phyloP scores from a whole-genome alignment of 35 echinoderm and acorn worm species.

The Heliocidaris tuberculata region DNA sequence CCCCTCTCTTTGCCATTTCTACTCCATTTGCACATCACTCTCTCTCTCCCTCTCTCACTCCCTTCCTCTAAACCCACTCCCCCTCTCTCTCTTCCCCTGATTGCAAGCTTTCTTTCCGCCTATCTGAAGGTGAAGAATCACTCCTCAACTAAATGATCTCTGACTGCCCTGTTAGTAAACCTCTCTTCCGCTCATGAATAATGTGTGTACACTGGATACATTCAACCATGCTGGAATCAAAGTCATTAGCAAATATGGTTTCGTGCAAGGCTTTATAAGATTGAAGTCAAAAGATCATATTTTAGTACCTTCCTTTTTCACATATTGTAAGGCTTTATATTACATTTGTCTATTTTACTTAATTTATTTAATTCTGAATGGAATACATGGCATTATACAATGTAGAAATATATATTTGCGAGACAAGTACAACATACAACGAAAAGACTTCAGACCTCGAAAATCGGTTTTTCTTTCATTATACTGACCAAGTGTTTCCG shows the following conservation, averaged over 20 bases:
- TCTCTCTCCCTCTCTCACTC: background rate
- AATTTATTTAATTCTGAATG: too few relatives aligned
- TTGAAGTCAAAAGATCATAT: too few relatives aligned
- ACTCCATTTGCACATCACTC: background rate
- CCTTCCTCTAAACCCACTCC: background rate
- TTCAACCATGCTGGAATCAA: background rate
- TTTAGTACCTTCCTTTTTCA: too few relatives aligned
- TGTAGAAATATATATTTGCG: too few relatives aligned
- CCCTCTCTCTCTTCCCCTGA: background rate
- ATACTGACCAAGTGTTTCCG: too few relatives aligned
- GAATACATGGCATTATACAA: too few relatives aligned
- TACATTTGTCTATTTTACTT: too few relatives aligned
- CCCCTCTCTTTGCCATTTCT: background rate
- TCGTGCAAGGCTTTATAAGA: background rate
- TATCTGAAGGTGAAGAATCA: slow-evolving; percentile 12
- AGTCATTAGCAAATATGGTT: background rate
- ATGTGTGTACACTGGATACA: background rate
- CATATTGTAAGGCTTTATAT: too few relatives aligned
- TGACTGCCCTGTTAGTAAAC: slow-evolving; percentile 30
- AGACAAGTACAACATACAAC: too few relatives aligned
- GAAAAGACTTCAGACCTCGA: too few relatives aligned
- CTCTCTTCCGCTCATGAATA: slow-evolving; percentile 15
- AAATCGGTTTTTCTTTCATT: too few relatives aligned
- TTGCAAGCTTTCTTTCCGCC: background rate
- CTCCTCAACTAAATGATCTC: slow-evolving; percentile 35